Evolutionary conservation across 1,140 invertebrate species (phyloP), one percentile per base, ranked within the genome.

Genomic region (Diprion similis): DNA sequence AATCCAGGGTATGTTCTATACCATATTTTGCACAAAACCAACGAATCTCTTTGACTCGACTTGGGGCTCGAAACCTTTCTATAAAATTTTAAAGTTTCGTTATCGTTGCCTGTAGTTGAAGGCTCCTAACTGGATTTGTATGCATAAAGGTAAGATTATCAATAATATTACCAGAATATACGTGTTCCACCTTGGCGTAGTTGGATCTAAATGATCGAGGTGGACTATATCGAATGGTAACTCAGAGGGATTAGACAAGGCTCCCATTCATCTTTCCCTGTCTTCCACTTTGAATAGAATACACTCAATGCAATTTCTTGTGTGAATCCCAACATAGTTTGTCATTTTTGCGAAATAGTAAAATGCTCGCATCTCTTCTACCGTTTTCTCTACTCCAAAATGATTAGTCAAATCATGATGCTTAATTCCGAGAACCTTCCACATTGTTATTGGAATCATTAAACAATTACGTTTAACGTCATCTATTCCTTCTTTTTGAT

Each of bases 1-100:
- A 82, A 69, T 79, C 83, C 45, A 76, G 18, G 0, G 76, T 72
- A 46, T 80, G 79, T 64, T 75, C 77, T 8, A 85, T 83, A 2
- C 71, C 59, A 13, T 73, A 51, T 51, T 78, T 45, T 6, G 76
- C 47, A n/a, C 79, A 78, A 70, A 80, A 77, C 45, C 68, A 18
- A 10, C 15, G 66, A 78, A 79, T 10, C 66, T 19, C n/a, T 71
- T 11, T 1, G 77, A 78, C 1, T 71, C 78, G 37, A 78, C 13
- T 11, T 1, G 77, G 77, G 3, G 67, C 75, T 17, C 79, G 77
- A 48, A 76, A 78, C 4, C 47, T 8, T 9, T 76, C 37, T 11
- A 76, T 46, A 19, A 76, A 72, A 18, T 72, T 71, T 17, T 76
- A 48, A 10, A 78, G 15, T 17, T 66, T 67, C 17, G 1, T 45